A percentile compares a stretch with the other conserved stretches of the same genome.
phyloP scores from a whole-genome alignment of 2,888 invertebrate species.

The Candidula unifasciata region DNA sequence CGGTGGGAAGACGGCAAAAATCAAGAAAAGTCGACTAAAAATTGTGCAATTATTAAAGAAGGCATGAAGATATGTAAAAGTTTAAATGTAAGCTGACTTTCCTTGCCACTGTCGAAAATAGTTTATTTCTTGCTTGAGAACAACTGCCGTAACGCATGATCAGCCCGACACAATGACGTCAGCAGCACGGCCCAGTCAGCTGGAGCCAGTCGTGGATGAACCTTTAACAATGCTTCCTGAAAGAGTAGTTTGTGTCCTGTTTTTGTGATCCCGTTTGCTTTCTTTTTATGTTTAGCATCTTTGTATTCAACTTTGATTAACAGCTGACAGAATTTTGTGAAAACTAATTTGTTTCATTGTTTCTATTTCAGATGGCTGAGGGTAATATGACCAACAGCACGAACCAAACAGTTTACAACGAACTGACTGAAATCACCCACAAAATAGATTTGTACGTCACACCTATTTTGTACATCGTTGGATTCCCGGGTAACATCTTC shows the following conservation, averaged over 20 bases:
- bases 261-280: background rate
- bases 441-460: constrained; percentile 68
- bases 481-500: constrained; percentile 76
- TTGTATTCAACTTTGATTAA: background rate
- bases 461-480: constrained; percentile 74
- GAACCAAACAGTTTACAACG: too few relatives aligned
- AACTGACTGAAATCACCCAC: background rate
- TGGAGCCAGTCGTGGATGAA: too few relatives aligned
- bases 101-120: too few relatives aligned
- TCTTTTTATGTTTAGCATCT: background rate
- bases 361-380: background rate
- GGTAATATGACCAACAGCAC: background rate
- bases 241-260: background rate
- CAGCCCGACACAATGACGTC: too few relatives aligned
- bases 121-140: too few relatives aligned
- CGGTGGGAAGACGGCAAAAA: too few relatives aligned
- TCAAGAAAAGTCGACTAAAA: too few relatives aligned
- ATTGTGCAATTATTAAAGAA: too few relatives aligned
- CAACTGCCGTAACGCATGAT: too few relatives aligned
- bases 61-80: too few relatives aligned
- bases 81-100: too few relatives aligned
- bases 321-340: background rate
- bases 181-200: background rate
- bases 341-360: constrained; percentile 13
- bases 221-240: background rate